Percentiles rank a stretch among this genome's conserved stretches.
Conservation (phyloP, 1,140 invertebrate genomes). For the Lamellibrachia luymesi region DNA sequence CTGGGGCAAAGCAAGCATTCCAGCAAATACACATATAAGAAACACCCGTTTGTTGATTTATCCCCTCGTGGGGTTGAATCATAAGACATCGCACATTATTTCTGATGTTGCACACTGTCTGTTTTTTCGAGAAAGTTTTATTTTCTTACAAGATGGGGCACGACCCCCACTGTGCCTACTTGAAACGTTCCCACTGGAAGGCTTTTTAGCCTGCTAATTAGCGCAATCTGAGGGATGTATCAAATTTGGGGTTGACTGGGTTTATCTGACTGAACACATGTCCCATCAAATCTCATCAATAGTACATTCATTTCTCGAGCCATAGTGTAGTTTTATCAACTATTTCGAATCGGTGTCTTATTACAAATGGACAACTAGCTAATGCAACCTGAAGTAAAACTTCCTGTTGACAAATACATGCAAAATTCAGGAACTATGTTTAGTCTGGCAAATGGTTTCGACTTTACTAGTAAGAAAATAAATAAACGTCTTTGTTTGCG, state of each 20-base stretch:
- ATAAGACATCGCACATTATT: slow-evolving; percentile 1
- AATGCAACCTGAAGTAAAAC: background rate
- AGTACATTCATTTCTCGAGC: background rate
- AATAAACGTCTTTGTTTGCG: background rate
- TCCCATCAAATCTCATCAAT: slow-evolving; percentile 5
- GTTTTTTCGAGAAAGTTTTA: background rate
- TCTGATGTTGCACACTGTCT: slow-evolving; percentile 4
- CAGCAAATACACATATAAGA: background rate
- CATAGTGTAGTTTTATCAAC: background rate
- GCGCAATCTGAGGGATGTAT: background rate
- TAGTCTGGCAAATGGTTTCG: background rate
- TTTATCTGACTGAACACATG: background rate
- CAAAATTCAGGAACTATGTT: background rate
- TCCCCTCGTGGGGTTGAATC: background rate
- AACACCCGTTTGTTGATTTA: background rate
- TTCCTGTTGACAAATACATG: background rate
- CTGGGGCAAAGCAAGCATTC: background rate
- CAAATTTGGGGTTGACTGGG: background rate
- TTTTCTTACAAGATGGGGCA: background rate
- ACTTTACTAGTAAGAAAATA: background rate
- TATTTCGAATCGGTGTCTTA: background rate
- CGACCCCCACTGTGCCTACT: background rate
- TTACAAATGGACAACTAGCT: background rate
- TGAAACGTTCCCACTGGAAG: background rate
- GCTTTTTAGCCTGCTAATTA: background rate